Conservation (phyloP, 1,140 invertebrate genomes). For the Drosophila prosaltans region DNA sequence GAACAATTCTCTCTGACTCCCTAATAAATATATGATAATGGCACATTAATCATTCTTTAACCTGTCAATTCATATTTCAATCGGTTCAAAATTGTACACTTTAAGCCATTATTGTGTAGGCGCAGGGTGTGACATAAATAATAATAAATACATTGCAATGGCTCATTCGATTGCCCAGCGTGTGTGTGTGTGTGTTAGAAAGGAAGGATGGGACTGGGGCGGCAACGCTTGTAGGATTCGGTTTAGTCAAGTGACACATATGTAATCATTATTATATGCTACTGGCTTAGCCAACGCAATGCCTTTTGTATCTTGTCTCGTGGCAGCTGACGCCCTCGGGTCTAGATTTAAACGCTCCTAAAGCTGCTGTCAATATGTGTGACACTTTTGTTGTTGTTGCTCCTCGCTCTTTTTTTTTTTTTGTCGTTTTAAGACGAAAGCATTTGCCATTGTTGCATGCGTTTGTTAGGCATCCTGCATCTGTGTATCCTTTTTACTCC, state of each 20-base stretch:
- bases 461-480: slow-evolving; percentile 34
- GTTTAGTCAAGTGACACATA: slow-evolving; percentile 54
- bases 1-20: too few relatives aligned
- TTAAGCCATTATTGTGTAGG: neutral
- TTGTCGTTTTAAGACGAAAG: slow-evolving; percentile 26
- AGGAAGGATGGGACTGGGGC: neutral
- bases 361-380: slow-evolving; percentile 58
- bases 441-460: slow-evolving; percentile 61
- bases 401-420: slow-evolving; percentile 21
- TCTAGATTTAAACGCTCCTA: slow-evolving; percentile 54
- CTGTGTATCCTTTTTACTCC: slow-evolving; percentile 32
- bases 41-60: neutral
- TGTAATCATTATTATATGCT: slow-evolving; percentile 57
- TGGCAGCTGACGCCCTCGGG: slow-evolving; percentile 28
- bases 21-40: neutral
- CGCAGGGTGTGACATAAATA: neutral
- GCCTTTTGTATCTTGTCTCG: slow-evolving; percentile 32
- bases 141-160: neutral
- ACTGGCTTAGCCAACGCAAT: slow-evolving; percentile 28
- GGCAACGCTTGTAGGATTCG: neutral
- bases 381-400: slow-evolving; percentile 43
- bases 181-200: neutral
- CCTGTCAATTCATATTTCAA: neutral
- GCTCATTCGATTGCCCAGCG: slow-evolving; percentile 12
- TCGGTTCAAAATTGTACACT: neutral